Percentiles rank a stretch among this genome's conserved stretches.
These are phyloP conservation scores for Hippoglossus hippoglossus DNA, from an alignment of 2,797 vertebrate species.

Conservation along the genomic window DNA sequence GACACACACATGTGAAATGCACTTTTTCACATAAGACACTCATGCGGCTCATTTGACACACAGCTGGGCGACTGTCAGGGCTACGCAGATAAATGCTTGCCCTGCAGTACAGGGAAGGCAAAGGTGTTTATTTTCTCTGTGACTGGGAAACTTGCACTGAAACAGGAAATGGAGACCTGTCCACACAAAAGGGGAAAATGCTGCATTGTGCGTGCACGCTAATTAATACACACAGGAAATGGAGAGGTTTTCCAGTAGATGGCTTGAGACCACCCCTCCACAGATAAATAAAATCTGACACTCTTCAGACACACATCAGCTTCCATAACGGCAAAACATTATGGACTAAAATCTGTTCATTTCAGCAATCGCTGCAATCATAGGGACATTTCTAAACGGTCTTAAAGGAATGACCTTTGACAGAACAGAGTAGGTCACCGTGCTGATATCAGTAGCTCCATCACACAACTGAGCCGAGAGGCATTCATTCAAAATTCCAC, in stretches of 20 bases:
- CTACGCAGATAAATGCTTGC: constrained; percentile 54
- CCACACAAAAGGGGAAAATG: background rate
- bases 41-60: constrained; percentile 56
- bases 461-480: too few species aligned
- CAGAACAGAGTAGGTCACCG: background rate
- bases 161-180: constrained; percentile 10
- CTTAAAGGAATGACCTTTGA: constrained; percentile 9
- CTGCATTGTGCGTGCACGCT: too few species aligned
- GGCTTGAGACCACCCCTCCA: too few species aligned
- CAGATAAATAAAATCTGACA: background rate
- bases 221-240: too few species aligned
- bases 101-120: constrained; percentile 36
- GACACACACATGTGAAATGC: constrained; percentile 5
- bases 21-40: constrained; percentile 25
- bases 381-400: background rate
- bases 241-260: too few species aligned
- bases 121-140: constrained; percentile 16
- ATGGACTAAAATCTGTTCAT: background rate
- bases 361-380: constrained; percentile 5
- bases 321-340: background rate
- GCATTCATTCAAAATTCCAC: background rate
- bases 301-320: background rate
- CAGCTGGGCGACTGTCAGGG: constrained; percentile 61
- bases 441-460: background rate
- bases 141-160: background rate